A percentile compares a stretch with the other conserved stretches of the same genome.
These are phyloP conservation scores for Salvator merianae DNA, from an alignment of 2,113 vertebrate species.

Conservation along the genomic window DNA sequence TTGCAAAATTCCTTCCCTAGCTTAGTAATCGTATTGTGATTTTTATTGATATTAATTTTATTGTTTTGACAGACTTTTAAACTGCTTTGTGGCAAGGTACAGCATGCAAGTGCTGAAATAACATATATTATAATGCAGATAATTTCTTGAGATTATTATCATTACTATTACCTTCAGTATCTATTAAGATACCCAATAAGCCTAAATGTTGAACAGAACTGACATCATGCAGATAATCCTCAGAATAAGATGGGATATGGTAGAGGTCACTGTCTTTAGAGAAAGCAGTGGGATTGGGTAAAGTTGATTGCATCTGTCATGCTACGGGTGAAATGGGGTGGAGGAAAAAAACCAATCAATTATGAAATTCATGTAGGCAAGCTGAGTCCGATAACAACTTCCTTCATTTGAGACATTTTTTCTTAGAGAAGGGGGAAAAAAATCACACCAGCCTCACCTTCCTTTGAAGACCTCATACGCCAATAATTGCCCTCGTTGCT, in stretches of 20 bases:
- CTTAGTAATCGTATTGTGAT: no score
- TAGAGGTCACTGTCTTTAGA: neutral
- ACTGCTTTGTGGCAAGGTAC: no score
- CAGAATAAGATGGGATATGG: neutral
- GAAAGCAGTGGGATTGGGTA: neutral
- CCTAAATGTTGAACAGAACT: neutral
- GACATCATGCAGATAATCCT: neutral
- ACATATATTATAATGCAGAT: neutral
- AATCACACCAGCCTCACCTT: neutral
- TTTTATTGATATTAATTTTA: no score
- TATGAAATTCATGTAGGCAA: neutral
- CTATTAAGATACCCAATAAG: neutral
- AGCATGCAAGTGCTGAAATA: no score
- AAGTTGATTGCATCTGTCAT: neutral
- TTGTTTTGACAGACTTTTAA: no score
- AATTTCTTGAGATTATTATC: neutral
- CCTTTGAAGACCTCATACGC: constrained; percentile 47
- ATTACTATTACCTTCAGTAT: neutral
- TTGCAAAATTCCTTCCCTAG: no score
- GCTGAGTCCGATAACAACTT: neutral
- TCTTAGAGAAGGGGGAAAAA: neutral
- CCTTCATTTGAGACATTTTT: neutral
- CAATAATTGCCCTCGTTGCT: constrained; percentile 45
- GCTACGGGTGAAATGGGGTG: neutral
- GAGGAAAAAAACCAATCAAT: neutral